These are phyloP conservation scores for Petromus typicus DNA, from an alignment of 2,113 vertebrate species.

Conservation along the genomic window DNA sequence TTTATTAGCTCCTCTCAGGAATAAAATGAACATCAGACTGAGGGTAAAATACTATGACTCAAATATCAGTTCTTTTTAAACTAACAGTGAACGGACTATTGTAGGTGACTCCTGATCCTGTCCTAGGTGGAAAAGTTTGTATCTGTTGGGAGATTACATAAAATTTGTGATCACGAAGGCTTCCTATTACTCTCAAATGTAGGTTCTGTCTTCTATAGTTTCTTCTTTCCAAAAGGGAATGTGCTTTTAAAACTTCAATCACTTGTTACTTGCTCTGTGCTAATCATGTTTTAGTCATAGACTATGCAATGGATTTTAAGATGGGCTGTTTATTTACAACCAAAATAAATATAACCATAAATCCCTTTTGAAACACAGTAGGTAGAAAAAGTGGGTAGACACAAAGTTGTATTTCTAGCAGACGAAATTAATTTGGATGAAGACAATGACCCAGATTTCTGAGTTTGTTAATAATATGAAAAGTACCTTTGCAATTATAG, in stretches of 20 bases:
- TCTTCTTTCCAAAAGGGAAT: background rate
- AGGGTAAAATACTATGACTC: background rate
- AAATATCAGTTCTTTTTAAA: background rate
- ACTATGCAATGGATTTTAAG: background rate
- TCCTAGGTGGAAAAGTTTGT: background rate
- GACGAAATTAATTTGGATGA: background rate
- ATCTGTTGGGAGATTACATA: background rate
- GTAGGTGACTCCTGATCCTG: background rate
- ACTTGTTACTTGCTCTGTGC: background rate
- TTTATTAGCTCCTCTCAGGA: background rate
- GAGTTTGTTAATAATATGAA: constrained; percentile 46
- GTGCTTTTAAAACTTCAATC: background rate
- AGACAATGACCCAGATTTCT: constrained; percentile 35
- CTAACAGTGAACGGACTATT: background rate
- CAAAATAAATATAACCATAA: background rate
- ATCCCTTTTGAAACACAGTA: background rate
- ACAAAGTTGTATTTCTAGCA: background rate
- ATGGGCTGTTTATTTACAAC: constrained; percentile 1
- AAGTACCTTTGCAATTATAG: background rate
- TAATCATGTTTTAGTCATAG: background rate
- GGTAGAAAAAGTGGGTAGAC: background rate
- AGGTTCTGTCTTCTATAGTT: background rate
- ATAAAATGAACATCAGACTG: background rate
- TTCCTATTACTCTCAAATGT: background rate
- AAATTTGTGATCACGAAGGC: background rate